phyloP scores from a whole-genome alignment of 2,888 invertebrate genomes.

The Osmoderma eremita region DNA sequence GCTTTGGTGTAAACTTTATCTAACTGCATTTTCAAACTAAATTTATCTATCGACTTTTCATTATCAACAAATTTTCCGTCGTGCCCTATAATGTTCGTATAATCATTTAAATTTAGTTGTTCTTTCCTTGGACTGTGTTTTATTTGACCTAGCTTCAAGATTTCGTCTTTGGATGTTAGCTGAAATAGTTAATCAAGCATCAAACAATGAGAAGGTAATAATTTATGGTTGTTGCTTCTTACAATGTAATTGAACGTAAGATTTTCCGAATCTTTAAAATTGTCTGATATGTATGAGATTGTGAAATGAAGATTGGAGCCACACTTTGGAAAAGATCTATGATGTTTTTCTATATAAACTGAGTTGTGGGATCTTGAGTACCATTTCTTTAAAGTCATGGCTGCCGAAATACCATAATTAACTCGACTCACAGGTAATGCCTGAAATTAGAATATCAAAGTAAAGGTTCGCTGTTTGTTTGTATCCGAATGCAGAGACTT shows the following conservation, averaged over 20 bases:
- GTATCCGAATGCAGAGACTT: too few relatives aligned
- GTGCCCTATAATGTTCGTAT: constrained; percentile 56
- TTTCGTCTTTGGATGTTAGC: constrained; percentile 59
- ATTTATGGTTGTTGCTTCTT: too few relatives aligned
- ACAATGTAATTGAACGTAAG: constrained; percentile 60
- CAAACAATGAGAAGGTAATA: neutral
- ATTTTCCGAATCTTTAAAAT: constrained; percentile 53
- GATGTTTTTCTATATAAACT: constrained; percentile 55
- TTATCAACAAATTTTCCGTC: constrained; percentile 54
- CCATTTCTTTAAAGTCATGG: constrained; percentile 52
- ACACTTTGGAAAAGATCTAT: constrained; percentile 54
- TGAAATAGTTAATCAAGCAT: constrained; percentile 48
- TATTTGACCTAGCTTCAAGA: constrained; percentile 55
- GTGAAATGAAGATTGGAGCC: constrained; percentile 57
- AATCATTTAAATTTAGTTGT: constrained; percentile 49
- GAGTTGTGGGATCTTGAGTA: constrained; percentile 60
- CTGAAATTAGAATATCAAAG: constrained; percentile 43
- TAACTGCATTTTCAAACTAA: constrained; percentile 64
- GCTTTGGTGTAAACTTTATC: constrained; percentile 65
- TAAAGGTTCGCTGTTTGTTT: too few relatives aligned
- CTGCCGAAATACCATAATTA: constrained; percentile 51
- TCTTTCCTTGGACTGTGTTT: constrained; percentile 53
- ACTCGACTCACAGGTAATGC: constrained; percentile 58
- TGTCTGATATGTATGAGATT: constrained; percentile 57
- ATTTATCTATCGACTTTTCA: constrained; percentile 58